These are phyloP conservation scores for Cryptocephalus primarius DNA, from an alignment of 2,888 invertebrate species.

Conservation along the genomic window DNA sequence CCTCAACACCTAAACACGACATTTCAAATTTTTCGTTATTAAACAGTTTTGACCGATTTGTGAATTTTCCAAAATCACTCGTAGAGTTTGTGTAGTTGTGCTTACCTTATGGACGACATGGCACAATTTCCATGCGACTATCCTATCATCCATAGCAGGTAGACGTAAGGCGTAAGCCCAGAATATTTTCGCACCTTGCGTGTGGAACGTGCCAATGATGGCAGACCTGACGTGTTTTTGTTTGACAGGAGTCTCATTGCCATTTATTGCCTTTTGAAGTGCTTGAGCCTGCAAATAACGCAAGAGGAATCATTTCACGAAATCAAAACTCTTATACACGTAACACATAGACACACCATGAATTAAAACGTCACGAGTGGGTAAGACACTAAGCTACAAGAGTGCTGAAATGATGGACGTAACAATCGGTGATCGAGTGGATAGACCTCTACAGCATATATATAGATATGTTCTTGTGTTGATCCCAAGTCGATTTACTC, in stretches of 20 bases:
- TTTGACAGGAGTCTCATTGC: constrained; percentile 87
- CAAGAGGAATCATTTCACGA: no score
- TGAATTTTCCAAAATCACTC: no score
- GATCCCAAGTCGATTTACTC: constrained; percentile 25
- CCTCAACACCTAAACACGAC: constrained; percentile 6
- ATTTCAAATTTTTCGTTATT: neutral
- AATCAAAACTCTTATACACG: no score
- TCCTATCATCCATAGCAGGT: constrained; percentile 84
- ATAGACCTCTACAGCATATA: neutral
- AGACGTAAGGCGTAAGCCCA: constrained; percentile 63
- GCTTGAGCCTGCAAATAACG: constrained; percentile 56
- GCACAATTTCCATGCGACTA: constrained; percentile 98
- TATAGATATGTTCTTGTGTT: neutral
- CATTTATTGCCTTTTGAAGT: constrained; percentile 88
- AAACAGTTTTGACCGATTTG: no score
- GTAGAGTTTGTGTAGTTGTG: neutral
- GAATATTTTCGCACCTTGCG: constrained; percentile 83
- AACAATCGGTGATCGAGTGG: neutral
- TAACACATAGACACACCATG: no score
- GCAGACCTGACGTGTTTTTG: constrained; percentile 96
- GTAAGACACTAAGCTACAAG: no score
- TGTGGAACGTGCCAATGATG: constrained; percentile 90
- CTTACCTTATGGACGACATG: constrained; percentile 89
- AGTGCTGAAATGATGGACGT: no score
- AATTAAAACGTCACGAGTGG: no score